Evolutionary conservation across 92 coral and sea anemone genomes (phyloP).

Genomic region (Desmophyllum pertusum): DNA sequence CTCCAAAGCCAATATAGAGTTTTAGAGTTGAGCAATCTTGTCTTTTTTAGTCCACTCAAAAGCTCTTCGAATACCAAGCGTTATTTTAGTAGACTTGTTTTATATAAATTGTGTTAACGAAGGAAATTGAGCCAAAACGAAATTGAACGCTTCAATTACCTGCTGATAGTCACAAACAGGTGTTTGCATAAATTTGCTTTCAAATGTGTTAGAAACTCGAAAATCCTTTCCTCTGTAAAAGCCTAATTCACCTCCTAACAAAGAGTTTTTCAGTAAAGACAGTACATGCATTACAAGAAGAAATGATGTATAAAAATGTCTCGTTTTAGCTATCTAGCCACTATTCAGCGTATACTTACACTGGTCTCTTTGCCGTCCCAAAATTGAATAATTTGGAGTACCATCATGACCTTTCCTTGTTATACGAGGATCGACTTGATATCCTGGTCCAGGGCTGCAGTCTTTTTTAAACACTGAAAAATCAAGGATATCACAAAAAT

Average conservation of each 20-base stretch:
- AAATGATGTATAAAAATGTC: too few relatives aligned
- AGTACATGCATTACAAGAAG: too few relatives aligned
- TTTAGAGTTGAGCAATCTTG: neutral
- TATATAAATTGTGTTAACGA: neutral
- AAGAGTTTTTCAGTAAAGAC: neutral
- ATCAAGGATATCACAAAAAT: neutral
- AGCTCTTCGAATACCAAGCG: too few relatives aligned
- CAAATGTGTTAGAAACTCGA: neutral
- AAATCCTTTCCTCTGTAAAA: neutral
- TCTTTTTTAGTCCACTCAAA: too few relatives aligned
- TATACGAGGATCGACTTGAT: slow-evolving; percentile 71
- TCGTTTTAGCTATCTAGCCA: too few relatives aligned
- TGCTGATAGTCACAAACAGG: neutral
- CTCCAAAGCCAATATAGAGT: neutral
- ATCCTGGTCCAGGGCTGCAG: slow-evolving; percentile 98
- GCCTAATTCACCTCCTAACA: neutral
- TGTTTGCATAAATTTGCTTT: slow-evolving; percentile 1
- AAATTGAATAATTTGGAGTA: slow-evolving; percentile 83
- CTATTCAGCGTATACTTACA: slow-evolving; percentile 63
- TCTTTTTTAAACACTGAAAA: slow-evolving; percentile 90
- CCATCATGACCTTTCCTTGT: slow-evolving; percentile 90
- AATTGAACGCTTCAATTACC: neutral
- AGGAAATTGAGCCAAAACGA: neutral
- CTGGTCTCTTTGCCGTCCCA: slow-evolving; percentile 87
- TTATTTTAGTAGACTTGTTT: neutral